Percentiles rank a stretch among this genome's conserved stretches.
Evolutionary conservation across 1,140 invertebrate species (phyloP).

Genomic region (Zaprionus kolodkinae): DNA sequence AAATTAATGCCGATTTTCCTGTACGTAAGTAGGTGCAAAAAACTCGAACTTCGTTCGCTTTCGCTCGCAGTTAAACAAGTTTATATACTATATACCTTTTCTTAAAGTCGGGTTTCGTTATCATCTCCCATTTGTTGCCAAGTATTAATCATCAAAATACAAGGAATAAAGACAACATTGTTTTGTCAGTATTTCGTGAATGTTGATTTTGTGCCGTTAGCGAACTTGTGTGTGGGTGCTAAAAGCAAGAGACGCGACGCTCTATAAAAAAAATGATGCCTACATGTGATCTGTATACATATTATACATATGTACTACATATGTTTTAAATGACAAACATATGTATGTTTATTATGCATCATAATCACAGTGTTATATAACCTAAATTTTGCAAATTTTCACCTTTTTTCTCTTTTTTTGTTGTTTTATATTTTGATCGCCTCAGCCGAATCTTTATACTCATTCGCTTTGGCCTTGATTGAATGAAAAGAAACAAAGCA

Average conservation of each 20-base stretch:
- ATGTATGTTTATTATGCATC: conserved; percentile 2
- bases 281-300: background rate
- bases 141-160: conserved; percentile 44
- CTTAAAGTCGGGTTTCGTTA: background rate
- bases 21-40: conserved; percentile 3
- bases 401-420: background rate
- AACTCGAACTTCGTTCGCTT: background rate
- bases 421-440: conserved; percentile 18
- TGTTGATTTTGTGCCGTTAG: conserved; percentile 11
- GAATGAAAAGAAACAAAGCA: conserved; percentile 30
- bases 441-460: conserved; percentile 22
- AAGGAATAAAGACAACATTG: conserved; percentile 17
- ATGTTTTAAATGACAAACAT: background rate
- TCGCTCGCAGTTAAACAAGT: conserved; percentile 11
- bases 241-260: background rate
- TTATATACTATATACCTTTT: background rate
- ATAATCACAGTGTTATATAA: conserved; percentile 23
- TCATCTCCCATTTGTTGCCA: conserved; percentile 17
- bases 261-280: background rate
- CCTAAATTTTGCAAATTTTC: conserved; percentile 20
- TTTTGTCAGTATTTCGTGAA: background rate
- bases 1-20: background rate
- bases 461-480: conserved; percentile 43
- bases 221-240: conserved; percentile 15
- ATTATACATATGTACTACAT: background rate